phyloP scores from a whole-genome alignment of 2,113 vertebrate genomes.

The Myotis yumanensis region DNA sequence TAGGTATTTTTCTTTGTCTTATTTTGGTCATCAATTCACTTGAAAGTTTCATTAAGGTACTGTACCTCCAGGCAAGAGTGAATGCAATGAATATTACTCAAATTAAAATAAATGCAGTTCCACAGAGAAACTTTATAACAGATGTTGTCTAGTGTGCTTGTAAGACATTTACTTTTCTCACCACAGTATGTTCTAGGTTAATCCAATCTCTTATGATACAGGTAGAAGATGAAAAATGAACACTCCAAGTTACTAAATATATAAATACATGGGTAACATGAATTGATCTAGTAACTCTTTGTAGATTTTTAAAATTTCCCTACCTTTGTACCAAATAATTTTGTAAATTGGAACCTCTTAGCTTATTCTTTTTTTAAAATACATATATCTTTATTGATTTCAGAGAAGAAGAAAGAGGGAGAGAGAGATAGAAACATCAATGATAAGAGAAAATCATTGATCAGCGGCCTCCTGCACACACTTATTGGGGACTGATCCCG shows the following conservation, averaged over 20 bases:
- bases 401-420: too few species aligned
- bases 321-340: neutral
- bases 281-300: neutral
- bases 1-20: slow-evolving; percentile 35
- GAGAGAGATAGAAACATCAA: too few species aligned
- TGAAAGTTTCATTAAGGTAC: slow-evolving; percentile 57
- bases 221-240: neutral
- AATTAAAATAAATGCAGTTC: slow-evolving; percentile 47
- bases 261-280: neutral
- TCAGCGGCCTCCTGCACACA: too few species aligned
- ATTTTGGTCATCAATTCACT: slow-evolving; percentile 44
- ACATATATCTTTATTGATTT: too few species aligned
- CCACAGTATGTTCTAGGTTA: neutral
- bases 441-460: too few species aligned
- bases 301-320: neutral
- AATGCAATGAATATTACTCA: neutral
- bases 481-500: too few species aligned
- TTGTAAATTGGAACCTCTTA: neutral
- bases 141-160: slow-evolving; percentile 48
- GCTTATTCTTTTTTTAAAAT: neutral
- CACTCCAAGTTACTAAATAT: neutral
- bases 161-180: neutral
- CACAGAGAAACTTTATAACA: slow-evolving; percentile 46
- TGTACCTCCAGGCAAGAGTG: slow-evolving; percentile 22
- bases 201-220: neutral